Evolutionary conservation across 2,113 vertebrate genomes (phyloP).

Genomic region (Mixornis gularis): DNA sequence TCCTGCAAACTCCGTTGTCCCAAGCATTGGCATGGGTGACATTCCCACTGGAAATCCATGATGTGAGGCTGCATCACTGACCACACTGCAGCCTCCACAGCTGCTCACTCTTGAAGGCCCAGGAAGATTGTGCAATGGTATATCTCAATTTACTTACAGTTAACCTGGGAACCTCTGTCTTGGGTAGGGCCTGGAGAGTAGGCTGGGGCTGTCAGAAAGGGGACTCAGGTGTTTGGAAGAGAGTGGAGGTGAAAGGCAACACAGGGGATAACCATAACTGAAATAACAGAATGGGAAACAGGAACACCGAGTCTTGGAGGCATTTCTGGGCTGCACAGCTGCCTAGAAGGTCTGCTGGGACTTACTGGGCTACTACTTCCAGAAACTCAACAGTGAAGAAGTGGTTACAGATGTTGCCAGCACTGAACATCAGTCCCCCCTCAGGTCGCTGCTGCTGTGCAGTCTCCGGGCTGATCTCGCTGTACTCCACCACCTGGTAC

Average conservation of each 20-base stretch:
- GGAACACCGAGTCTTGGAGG: background rate
- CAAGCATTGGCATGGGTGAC: background rate
- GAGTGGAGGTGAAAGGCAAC: background rate
- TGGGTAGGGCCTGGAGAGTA: background rate
- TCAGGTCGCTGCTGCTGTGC: slow-evolving; percentile 54
- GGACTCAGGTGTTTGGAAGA: background rate
- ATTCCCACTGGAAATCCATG: background rate
- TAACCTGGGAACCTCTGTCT: background rate
- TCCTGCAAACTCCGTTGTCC: background rate
- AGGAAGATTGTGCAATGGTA: background rate
- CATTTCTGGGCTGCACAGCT: background rate
- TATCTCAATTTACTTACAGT: background rate
- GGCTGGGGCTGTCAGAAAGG: background rate
- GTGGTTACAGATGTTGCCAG: slow-evolving; percentile 95
- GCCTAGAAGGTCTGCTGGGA: background rate
- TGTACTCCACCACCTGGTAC: slow-evolving; percentile 93
- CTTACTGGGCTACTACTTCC: slow-evolving; percentile 78
- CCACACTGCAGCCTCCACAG: background rate
- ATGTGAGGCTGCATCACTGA: background rate
- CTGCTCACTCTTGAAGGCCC: background rate
- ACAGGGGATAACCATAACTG: background rate
- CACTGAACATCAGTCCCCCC: slow-evolving; percentile 77
- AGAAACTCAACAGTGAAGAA: slow-evolving; percentile 89
- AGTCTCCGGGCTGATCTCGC: slow-evolving; percentile 79
- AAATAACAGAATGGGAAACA: background rate